Percentiles rank a stretch among this genome's conserved stretches.
Conservation (phyloP, 1,140 invertebrate species). For the Bombus superbus region DNA sequence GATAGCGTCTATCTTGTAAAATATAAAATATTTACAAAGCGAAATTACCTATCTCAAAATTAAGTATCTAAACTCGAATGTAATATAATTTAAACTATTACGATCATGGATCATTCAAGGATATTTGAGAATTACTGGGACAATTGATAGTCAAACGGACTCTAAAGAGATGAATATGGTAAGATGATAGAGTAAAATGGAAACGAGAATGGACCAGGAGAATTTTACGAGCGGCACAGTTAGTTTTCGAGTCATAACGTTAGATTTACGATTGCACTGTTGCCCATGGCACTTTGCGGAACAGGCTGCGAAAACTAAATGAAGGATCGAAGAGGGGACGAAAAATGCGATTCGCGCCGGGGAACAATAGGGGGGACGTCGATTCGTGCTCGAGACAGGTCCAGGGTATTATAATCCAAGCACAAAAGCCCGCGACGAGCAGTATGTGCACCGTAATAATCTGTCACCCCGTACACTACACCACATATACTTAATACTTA, state of each 20-base stretch:
- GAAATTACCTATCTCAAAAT: background rate
- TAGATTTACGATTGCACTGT: slow-evolving; percentile 67
- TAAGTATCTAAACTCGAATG: background rate
- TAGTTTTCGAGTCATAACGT: slow-evolving; percentile 16
- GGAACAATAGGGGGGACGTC: slow-evolving; percentile 73
- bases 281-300: slow-evolving; percentile 69
- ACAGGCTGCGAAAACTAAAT: slow-evolving; percentile 60
- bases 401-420: slow-evolving; percentile 72
- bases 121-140: background rate
- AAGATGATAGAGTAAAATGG: background rate
- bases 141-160: background rate
- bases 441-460: slow-evolving; percentile 73
- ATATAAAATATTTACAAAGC: background rate
- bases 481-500: slow-evolving; percentile 50
- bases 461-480: slow-evolving; percentile 69
- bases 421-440: slow-evolving; percentile 64
- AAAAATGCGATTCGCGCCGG: slow-evolving; percentile 73
- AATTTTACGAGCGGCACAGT: slow-evolving; percentile 19
- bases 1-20: background rate
- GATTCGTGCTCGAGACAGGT: slow-evolving; percentile 78
- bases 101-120: background rate
- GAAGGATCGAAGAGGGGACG: slow-evolving; percentile 57
- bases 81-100: background rate
- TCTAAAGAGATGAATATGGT: background rate
- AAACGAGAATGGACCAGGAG: background rate